phyloP scores from a whole-genome alignment of 2,888 invertebrate genomes.

The Clunio marinus region DNA sequence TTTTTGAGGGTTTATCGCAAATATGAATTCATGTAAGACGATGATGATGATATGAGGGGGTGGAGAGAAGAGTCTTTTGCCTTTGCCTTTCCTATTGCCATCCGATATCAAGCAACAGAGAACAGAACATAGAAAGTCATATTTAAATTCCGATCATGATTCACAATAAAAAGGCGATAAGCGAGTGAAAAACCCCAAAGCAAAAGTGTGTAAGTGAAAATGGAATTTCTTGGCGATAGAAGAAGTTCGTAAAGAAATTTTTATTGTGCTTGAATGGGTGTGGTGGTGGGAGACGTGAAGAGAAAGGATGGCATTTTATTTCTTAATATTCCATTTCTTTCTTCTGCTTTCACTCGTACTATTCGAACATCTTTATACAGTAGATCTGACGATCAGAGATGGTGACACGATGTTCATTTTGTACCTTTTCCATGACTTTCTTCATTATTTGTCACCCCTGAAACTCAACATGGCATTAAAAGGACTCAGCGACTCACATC shows the following conservation, averaged over 20 bases:
- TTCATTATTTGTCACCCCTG: too few species aligned
- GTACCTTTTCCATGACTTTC: too few species aligned
- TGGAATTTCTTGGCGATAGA: constrained; percentile 29
- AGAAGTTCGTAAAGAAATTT: constrained; percentile 34
- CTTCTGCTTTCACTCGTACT: constrained; percentile 1
- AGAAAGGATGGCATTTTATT: constrained; percentile 38
- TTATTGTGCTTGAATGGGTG: constrained; percentile 31
- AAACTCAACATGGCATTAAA: too few species aligned
- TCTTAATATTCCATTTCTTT: constrained; percentile 36
- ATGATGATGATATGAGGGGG: constrained; percentile 26
- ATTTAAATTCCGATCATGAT: constrained; percentile 37
- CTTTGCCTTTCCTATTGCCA: not conserved
- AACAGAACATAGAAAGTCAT: too few species aligned
- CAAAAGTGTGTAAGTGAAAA: constrained; percentile 24
- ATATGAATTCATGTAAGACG: constrained; percentile 13
- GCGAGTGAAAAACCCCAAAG: not conserved
- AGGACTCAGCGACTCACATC: too few species aligned
- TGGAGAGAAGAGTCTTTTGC: not conserved
- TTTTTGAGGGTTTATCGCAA: constrained; percentile 30
- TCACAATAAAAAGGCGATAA: constrained; percentile 16
- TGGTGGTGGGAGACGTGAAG: not conserved
- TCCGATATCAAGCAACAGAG: not conserved
- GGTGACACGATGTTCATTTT: too few species aligned
- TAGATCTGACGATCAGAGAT: not conserved
- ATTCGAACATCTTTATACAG: constrained; percentile 34